Conservation (phyloP, 2,888 invertebrate genomes). For the Heliconius ethilla region DNA sequence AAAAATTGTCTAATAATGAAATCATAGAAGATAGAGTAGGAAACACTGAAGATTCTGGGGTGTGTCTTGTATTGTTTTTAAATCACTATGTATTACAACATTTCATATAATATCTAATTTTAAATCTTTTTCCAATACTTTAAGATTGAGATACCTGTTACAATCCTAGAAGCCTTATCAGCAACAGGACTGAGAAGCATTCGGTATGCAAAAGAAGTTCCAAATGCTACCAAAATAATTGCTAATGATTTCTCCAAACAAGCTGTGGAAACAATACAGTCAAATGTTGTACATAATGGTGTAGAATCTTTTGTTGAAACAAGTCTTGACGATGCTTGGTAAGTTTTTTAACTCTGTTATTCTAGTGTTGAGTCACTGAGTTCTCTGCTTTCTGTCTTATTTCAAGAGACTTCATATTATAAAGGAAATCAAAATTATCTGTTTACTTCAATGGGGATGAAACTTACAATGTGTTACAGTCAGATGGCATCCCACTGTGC, state of each 20-base stretch:
- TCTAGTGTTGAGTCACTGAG: background rate
- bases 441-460: too few relatives aligned
- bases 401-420: background rate
- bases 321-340: constrained; percentile 94
- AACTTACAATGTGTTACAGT: too few relatives aligned
- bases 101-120: background rate
- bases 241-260: constrained; percentile 94
- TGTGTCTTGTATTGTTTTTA: constrained; percentile 23
- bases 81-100: background rate
- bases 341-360: constrained; percentile 52
- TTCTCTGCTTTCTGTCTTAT: too few relatives aligned
- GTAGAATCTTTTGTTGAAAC: constrained; percentile 88
- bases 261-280: constrained; percentile 93
- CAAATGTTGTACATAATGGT: constrained; percentile 89
- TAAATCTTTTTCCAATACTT: background rate
- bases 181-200: constrained; percentile 98
- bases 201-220: constrained; percentile 96
- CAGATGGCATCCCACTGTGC: too few relatives aligned
- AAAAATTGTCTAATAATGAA: constrained; percentile 42
- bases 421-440: too few relatives aligned
- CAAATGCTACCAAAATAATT: constrained; percentile 89
- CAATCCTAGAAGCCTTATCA: constrained; percentile 95
- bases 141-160: constrained; percentile 78
- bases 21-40: constrained; percentile 47
- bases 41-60: constrained; percentile 42